Base-by-base conservation (phyloP, 1,140 invertebrate species). In the Campodea augens region DNA sequence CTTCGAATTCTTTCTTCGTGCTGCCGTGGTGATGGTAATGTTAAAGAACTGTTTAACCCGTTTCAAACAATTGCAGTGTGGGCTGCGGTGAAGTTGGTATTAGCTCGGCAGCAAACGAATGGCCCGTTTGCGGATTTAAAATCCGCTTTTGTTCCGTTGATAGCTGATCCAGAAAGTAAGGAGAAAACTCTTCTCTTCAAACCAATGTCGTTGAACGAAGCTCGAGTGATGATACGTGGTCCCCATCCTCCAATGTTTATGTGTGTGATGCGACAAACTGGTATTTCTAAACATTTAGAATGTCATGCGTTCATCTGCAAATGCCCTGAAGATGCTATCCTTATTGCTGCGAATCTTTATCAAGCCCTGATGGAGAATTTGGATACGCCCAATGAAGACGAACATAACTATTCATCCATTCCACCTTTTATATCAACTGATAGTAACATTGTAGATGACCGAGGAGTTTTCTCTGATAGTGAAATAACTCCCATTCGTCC, bases 11-110 rank as follows among this genome's bases (percentile, higher is more conserved):
- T 68, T 53, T n/a, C n/a, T n/a, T n/a, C n/a, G n/a, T n/a, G n/a
- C n/a, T n/a, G n/a, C n/a, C 72, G 73, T 54, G 63, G 68, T 59
- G 66, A 69, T 36, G 62, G 70, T 24, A 64, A 70, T 56, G 66
- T 64, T 40, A 61, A 50, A 55, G 13, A 50, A 48, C n/a, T 74
- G 55, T 63, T 80, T 19, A 83, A 82, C 54, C 79, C 84, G 2
- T 90, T 89, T 56, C 78, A 82, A 10, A 80, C 82, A 15, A 90
- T 90, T 59, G 84, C 85, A 0, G 84, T 89, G 1, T 90, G 86
- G 86, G 87, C 85, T 18, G 79, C 80, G 0, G 77, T 85, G 2
- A 81, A 83, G 57, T 82, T 83, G 38, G 58, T 61, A 3, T 52
- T 52, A 18, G 46, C 54, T 2, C 47, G 49, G 3, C 44, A 52